phyloP scores from a whole-genome alignment of 1,140 invertebrate genomes.

The Cheumatopsyche charites region DNA sequence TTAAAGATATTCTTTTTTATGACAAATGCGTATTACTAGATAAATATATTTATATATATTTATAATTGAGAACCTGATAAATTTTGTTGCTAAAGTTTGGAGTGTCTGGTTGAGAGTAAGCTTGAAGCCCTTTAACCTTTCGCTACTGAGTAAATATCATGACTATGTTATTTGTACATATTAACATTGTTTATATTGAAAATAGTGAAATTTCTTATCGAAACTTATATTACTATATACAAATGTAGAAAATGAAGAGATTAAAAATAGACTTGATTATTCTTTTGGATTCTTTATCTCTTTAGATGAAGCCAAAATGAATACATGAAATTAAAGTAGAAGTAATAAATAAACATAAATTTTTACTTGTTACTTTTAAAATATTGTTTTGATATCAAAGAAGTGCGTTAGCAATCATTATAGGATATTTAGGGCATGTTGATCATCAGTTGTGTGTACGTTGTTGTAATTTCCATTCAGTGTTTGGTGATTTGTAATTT shows the following conservation, averaged over 20 bases:
- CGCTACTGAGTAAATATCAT: conserved; percentile 36
- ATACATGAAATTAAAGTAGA: conserved; percentile 43
- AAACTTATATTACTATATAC: conserved; percentile 45
- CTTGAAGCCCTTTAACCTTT: conserved; percentile 33
- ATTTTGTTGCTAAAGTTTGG: conserved; percentile 30
- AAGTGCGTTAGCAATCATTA: conserved; percentile 45
- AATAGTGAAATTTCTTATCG: conserved; percentile 49
- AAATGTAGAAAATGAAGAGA: conserved; percentile 47
- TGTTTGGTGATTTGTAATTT: too few species aligned
- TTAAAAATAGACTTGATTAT: conserved; percentile 43
- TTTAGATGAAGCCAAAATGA: conserved; percentile 24
- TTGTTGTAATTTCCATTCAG: conserved; percentile 37
- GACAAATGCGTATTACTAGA: conserved; percentile 46
- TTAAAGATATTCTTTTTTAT: conserved; percentile 39
- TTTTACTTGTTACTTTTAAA: conserved; percentile 40
- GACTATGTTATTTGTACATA: conserved; percentile 44
- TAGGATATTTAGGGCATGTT: conserved; percentile 41
- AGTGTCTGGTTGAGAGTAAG: conserved; percentile 37
- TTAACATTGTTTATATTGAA: conserved; percentile 43
- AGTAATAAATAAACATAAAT: conserved; percentile 42
- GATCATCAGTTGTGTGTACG: conserved; percentile 35
- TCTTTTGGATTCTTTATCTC: conserved; percentile 31
- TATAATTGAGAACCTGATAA: not conserved
- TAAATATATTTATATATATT: conserved; percentile 36
- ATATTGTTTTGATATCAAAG: conserved; percentile 41